These are phyloP conservation scores for Drosophila mulleri DNA, from an alignment of 2,888 invertebrate genomes.

Conservation along the genomic window DNA sequence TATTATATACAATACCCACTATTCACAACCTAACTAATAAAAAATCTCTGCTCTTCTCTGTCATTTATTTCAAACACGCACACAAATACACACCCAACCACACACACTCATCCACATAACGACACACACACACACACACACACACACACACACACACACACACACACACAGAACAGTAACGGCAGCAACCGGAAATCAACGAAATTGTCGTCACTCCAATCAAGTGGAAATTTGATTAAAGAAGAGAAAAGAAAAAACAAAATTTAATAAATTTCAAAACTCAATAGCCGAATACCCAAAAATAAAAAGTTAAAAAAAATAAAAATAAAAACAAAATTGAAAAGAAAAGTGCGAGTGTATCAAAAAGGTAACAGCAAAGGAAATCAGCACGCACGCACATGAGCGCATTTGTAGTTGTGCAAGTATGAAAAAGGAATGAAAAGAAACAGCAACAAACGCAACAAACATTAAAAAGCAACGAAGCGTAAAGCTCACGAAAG, in stretches of 20 bases:
- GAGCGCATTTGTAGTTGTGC: constrained; percentile 55
- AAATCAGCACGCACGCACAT: constrained; percentile 80
- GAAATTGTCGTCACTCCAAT: constrained; percentile 78
- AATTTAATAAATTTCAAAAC: constrained; percentile 76
- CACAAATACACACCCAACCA: not conserved
- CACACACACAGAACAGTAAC: constrained; percentile 13
- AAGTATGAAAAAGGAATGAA: not conserved
- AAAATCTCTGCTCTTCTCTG: constrained; percentile 24
- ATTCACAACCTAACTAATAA: constrained; percentile 33
- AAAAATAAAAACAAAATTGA: not conserved
- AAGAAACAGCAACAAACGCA: constrained; percentile 23
- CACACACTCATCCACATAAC: not conserved
- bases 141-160: not conserved
- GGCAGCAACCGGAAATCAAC: constrained; percentile 70
- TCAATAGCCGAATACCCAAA: constrained; percentile 43
- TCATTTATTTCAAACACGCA: constrained; percentile 1
- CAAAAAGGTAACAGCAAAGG: constrained; percentile 59
- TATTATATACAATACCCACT: not conserved
- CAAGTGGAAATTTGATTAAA: constrained; percentile 82
- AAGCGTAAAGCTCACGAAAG: constrained; percentile 60
- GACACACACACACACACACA: not conserved
- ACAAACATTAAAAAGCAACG: constrained; percentile 75
- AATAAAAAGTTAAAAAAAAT: constrained; percentile 1
- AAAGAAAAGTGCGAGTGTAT: constrained; percentile 54
- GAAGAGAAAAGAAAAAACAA: constrained; percentile 59